Percentiles rank a stretch among this genome's conserved stretches.
These are phyloP conservation scores for Agonopterix alstromeriana DNA, from an alignment of 2,888 invertebrate species.

Conservation along the genomic window DNA sequence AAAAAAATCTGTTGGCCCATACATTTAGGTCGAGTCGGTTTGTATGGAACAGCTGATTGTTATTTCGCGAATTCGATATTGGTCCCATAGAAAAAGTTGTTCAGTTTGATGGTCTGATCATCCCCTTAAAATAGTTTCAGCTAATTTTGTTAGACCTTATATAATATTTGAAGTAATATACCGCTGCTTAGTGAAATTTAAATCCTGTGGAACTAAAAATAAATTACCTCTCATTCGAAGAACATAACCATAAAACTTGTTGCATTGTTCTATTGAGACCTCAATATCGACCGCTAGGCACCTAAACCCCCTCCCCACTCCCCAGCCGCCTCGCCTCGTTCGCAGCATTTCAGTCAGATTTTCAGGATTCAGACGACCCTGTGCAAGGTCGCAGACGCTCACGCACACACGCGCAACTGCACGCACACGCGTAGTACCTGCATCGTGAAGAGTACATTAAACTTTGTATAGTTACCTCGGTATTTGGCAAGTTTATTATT, in stretches of 20 bases:
- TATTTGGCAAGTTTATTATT: neutral
- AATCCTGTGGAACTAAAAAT: neutral
- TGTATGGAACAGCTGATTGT: too few relatives aligned
- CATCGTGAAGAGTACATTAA: constrained; percentile 35
- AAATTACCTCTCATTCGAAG: neutral
- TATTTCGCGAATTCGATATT: too few relatives aligned
- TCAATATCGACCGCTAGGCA: constrained; percentile 45
- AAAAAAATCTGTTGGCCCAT: too few relatives aligned
- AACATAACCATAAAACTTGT: neutral
- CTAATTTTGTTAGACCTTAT: too few relatives aligned
- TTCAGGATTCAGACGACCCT: constrained; percentile 66
- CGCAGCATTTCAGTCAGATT: constrained; percentile 35
- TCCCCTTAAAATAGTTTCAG: too few relatives aligned
- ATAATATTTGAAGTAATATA: too few relatives aligned
- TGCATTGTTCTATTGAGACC: constrained; percentile 38
- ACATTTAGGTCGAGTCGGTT: too few relatives aligned
- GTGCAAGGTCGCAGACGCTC: constrained; percentile 67
- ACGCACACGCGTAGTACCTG: constrained; percentile 25
- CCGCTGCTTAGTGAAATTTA: too few relatives aligned
- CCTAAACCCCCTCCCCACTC: constrained; percentile 9
- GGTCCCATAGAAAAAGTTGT: too few relatives aligned
- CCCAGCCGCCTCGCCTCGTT: constrained; percentile 25
- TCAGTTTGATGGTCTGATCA: too few relatives aligned
- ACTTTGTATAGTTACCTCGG: constrained; percentile 21
- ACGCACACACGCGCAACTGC: constrained; percentile 26